A percentile compares a stretch with the other conserved stretches of the same genome.
phyloP scores from a whole-genome alignment of 1,140 invertebrate genomes.

The Drosophila nebulosa region DNA sequence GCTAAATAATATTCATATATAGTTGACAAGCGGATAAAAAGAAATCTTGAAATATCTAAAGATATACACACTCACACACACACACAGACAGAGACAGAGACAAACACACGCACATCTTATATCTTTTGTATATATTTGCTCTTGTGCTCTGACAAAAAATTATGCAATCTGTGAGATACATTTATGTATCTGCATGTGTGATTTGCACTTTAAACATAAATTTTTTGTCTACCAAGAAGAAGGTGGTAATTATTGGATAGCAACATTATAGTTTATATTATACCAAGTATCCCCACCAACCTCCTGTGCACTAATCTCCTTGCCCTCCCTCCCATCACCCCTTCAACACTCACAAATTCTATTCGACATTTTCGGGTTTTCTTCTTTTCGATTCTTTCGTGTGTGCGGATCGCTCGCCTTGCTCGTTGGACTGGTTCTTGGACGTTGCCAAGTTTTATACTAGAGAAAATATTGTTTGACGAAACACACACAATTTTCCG shows the following conservation, averaged over 20 bases:
- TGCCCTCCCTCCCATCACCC: not conserved
- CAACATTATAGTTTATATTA: slow-evolving; percentile 23
- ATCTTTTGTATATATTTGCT: slow-evolving; percentile 35
- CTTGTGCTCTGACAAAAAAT: slow-evolving; percentile 56
- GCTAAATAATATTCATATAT: not conserved
- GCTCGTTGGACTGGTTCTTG: slow-evolving; percentile 44
- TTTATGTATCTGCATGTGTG: slow-evolving; percentile 18
- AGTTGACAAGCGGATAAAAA: slow-evolving; percentile 32
- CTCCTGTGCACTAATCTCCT: not conserved
- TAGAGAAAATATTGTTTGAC: slow-evolving; percentile 70
- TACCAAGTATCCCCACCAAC: not conserved
- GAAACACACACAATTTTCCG: slow-evolving; percentile 53
- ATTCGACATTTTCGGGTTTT: slow-evolving; percentile 63
- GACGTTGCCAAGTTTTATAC: slow-evolving; percentile 73
- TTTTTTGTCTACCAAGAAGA: slow-evolving; percentile 26
- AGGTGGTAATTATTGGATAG: slow-evolving; percentile 60
- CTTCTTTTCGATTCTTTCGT: slow-evolving; percentile 25
- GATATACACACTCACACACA: slow-evolving; percentile 34
- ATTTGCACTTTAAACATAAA: slow-evolving; percentile 24
- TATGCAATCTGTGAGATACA: slow-evolving; percentile 74
- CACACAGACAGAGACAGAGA: slow-evolving; percentile 19
- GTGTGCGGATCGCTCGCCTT: slow-evolving; percentile 38
- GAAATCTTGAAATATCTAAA: slow-evolving; percentile 1
- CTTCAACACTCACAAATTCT: slow-evolving; percentile 62
- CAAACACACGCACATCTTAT: not conserved